A percentile compares a stretch with the other conserved stretches of the same genome.
These are phyloP conservation scores for Jacana jacana DNA, from an alignment of 2,113 vertebrate species.

Conservation along the genomic window DNA sequence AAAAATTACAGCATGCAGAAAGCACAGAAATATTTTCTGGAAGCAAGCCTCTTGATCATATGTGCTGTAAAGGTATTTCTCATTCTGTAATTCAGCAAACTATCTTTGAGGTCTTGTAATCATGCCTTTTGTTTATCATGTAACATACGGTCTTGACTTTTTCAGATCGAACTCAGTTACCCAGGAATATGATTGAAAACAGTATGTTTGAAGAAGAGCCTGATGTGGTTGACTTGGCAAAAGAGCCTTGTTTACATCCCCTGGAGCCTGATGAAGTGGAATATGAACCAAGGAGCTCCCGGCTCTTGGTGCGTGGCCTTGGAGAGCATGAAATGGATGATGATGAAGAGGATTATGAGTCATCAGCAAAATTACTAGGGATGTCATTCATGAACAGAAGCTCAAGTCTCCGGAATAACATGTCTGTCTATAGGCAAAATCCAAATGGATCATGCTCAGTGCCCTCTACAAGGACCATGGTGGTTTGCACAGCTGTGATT, in stretches of 20 bases:
- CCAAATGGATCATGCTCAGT: slow-evolving; percentile 75
- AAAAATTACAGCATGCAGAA: neutral
- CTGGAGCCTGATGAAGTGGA: slow-evolving; percentile 91
- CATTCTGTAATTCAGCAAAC: neutral
- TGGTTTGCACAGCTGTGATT: slow-evolving; percentile 78
- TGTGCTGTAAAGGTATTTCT: neutral
- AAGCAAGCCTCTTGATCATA: neutral
- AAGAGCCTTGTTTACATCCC: slow-evolving; percentile 89
- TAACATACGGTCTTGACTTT: neutral
- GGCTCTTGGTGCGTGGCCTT: slow-evolving; percentile 91
- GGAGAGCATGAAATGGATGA: slow-evolving; percentile 94
- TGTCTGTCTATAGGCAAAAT: slow-evolving; percentile 80
- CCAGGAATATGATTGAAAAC: slow-evolving; percentile 99
- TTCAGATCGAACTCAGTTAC: slow-evolving; percentile 86
- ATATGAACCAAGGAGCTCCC: slow-evolving; percentile 91
- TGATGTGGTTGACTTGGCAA: slow-evolving; percentile 93
- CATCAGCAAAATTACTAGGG: slow-evolving; percentile 92
- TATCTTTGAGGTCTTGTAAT: neutral
- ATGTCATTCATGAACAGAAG: slow-evolving; percentile 99
- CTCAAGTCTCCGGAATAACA: slow-evolving; percentile 77
- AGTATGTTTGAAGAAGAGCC: slow-evolving; percentile 99
- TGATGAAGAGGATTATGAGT: slow-evolving; percentile 95
- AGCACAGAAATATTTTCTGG: neutral
- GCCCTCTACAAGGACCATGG: slow-evolving; percentile 80
- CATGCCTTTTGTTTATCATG: neutral